These are phyloP conservation scores for Cervus canadensis DNA, from an alignment of 2,113 vertebrate species.

Conservation along the genomic window DNA sequence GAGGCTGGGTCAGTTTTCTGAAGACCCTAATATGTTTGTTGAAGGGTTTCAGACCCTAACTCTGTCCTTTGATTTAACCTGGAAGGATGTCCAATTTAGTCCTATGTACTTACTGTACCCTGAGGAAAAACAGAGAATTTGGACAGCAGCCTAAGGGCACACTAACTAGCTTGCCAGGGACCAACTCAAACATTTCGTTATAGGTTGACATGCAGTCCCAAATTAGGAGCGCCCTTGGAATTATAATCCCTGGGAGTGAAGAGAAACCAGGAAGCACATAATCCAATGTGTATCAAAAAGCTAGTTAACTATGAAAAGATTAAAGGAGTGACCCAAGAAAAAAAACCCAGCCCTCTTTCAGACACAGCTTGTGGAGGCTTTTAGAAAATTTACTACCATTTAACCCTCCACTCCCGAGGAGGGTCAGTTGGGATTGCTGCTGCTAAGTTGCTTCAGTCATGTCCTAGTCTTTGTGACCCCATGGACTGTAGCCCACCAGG, in stretches of 20 bases:
- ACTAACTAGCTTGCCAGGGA: not conserved
- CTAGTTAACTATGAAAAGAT: not conserved
- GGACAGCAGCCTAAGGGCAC: not conserved
- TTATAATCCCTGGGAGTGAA: not conserved
- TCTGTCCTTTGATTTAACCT: not conserved
- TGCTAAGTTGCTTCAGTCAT: not conserved
- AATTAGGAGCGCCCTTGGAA: not conserved
- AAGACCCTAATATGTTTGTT: not conserved
- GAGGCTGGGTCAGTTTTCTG: not conserved
- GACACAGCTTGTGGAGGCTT: not conserved
- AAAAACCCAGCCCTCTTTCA: not conserved
- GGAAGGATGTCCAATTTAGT: not conserved
- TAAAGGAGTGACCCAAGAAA: not conserved
- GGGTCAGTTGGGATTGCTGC: not conserved
- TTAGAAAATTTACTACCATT: not conserved
- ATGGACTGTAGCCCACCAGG: not conserved
- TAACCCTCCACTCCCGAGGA: not conserved
- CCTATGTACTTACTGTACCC: not conserved
- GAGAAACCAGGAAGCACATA: not conserved
- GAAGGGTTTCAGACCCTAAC: not conserved
- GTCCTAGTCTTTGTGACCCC: not conserved
- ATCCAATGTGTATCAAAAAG: not conserved
- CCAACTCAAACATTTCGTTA: not conserved
- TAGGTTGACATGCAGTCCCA: not conserved
- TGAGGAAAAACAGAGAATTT: not conserved